phyloP scores from a whole-genome alignment of 2,797 vertebrate genomes.

The Danio tinwini region DNA sequence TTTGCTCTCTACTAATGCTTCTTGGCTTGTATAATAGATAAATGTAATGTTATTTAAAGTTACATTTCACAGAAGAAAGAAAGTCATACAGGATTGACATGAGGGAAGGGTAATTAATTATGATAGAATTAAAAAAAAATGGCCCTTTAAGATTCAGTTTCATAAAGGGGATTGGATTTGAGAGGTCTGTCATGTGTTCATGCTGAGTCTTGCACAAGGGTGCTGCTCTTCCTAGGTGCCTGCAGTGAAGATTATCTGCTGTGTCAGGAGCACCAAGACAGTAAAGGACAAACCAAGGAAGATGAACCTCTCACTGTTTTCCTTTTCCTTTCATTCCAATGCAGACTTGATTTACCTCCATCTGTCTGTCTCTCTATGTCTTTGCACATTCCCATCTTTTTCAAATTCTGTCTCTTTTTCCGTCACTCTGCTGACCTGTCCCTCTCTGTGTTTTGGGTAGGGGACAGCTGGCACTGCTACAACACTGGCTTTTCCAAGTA shows the following conservation, averaged over 20 bases:
- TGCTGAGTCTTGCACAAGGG: constrained; percentile 27
- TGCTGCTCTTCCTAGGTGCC: constrained; percentile 34
- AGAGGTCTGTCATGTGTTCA: constrained; percentile 51
- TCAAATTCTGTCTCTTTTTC: not conserved
- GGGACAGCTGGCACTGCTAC: constrained; percentile 55
- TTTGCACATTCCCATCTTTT: not conserved
- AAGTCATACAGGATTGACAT: not conserved
- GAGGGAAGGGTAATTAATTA: not conserved
- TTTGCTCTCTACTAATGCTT: too few relatives aligned
- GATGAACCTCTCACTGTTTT: not conserved
- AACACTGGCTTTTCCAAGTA: not conserved
- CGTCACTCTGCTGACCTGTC: constrained; percentile 21
- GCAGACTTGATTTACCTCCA: not conserved
- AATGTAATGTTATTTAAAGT: not conserved
- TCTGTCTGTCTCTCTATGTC: constrained; percentile 25
- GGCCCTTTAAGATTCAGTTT: not conserved
- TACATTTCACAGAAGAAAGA: not conserved
- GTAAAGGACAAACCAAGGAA: constrained; percentile 50
- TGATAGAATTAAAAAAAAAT: not conserved
- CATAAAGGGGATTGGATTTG: not conserved
- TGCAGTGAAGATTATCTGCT: constrained; percentile 54
- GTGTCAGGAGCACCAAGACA: constrained; percentile 56
- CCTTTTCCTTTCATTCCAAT: not conserved
- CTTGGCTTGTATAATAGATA: too few relatives aligned
- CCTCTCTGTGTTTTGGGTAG: not conserved